Evolutionary conservation across 2,888 invertebrate genomes (phyloP).

Genomic region (Pemphredon lugubris): DNA sequence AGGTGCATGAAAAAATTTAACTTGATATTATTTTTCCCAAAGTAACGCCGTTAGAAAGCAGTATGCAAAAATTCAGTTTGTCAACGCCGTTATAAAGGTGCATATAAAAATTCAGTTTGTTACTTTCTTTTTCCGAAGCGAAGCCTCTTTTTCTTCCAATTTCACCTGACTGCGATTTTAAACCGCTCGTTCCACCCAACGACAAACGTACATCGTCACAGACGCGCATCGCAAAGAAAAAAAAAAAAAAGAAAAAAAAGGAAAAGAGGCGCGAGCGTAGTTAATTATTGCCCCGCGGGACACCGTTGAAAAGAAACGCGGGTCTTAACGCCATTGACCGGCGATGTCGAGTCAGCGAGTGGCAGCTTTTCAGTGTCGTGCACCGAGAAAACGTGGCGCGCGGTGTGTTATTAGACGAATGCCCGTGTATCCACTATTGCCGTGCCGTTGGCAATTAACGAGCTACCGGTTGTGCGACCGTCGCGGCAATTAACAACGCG

Average conservation of each 20-base stretch:
- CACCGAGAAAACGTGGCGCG: constrained; percentile 37
- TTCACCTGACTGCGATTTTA: too few relatives aligned
- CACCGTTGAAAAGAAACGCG: neutral
- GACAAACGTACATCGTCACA: too few relatives aligned
- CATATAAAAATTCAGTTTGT: too few relatives aligned
- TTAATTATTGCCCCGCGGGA: neutral
- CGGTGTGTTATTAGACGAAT: constrained; percentile 59
- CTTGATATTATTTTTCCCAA: too few relatives aligned
- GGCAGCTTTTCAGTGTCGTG: constrained; percentile 25
- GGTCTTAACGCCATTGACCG: neutral
- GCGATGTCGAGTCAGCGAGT: constrained; percentile 32
- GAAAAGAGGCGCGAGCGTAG: neutral
- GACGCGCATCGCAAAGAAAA: too few relatives aligned
- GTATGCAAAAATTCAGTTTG: too few relatives aligned
- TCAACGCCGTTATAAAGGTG: too few relatives aligned
- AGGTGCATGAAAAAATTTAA: too few relatives aligned
- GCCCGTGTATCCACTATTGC: constrained; percentile 33
- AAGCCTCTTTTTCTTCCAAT: too few relatives aligned
- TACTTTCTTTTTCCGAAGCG: too few relatives aligned
- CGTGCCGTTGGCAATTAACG: constrained; percentile 62
- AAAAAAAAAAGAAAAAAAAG: neutral
- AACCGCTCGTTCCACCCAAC: too few relatives aligned
- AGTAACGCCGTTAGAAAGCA: too few relatives aligned
- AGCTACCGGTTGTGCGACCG: constrained; percentile 58
- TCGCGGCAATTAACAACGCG: constrained; percentile 63